Evolutionary conservation across 2,888 invertebrate genomes (phyloP), one percentile per base, ranked within the genome.

Genomic region (Cheilosia vulpina): DNA sequence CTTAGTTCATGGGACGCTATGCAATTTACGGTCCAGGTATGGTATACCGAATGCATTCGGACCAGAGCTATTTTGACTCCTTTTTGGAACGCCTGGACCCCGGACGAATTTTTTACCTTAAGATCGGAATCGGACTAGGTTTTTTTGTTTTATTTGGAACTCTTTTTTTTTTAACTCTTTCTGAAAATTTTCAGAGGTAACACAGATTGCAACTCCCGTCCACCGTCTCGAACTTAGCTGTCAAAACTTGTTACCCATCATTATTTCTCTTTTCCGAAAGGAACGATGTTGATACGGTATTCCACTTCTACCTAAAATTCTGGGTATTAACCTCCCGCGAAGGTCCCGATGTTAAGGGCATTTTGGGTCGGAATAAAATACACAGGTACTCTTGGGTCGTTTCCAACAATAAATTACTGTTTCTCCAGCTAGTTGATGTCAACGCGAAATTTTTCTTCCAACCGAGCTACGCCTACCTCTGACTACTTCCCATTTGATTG

Each of bases 211-310:
- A 2, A 21, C 21, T 57, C 15, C 13, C 7, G n/a, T 31, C 7
- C 0, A 52, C 52, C 52, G 52, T 52, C 2, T 24, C 52, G 15
- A n/a, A 53, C 24, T n/a, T 1, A n/a, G 1, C 27, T 53, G 27
- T 53, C 53, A 27, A 53, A 53, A 53, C 53, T 53, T n/a, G 53
- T 53, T 53, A 3, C 21, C 19, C n/a, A 47, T 47, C 19, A 21
- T 19, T 2, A 11, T 21, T 11, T 50, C 7, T 50, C 3, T 6
- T n/a, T 47, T n/a, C 7, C n/a, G 13, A 9, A 21, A 4, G 13
- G 11, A 4, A 21, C 9, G 9, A 19, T 19, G 19, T 50, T 50
- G 19, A 19, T 21, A 50, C 4, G 19, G 52, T 1, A 6, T 53
- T n/a, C 24, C 15, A 27, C 13, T 27, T 53, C 52, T 53, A 53